Evolutionary conservation across 2,888 invertebrate genomes (phyloP), one percentile per base, ranked within the genome.

Genomic region (Tetragnatha montana): DNA sequence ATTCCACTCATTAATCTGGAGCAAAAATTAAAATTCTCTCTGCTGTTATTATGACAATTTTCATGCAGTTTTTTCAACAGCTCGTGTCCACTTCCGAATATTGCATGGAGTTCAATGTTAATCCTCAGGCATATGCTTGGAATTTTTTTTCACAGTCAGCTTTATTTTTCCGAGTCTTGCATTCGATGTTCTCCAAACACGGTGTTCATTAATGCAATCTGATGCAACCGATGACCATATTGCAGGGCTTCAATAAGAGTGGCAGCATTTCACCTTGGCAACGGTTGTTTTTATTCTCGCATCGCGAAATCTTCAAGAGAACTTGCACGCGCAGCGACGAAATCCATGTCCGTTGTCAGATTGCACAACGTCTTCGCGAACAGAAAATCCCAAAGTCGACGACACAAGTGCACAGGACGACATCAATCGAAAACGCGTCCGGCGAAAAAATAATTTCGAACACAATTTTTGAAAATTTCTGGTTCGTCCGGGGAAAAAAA

Each of bases 401-500:
- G 60, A 60, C 60, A n/a, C n/a, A n/a, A 60, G 60, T 60, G 60
- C 60, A 60, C 60, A 60, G 60, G 35, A 60, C 60, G 60, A 60
- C 60, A 60, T 60, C 17, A 60, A 60, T 60, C 60, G 60, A 17
- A 17, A 60, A 60, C 8, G 12, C 60, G 78, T 60, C 22, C 21
- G 22, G 51, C 22, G 12, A 14, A 60, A 75, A 75, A 47, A 47
- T 14, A 47, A 19, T 47, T 10, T 14, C n/a, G n/a, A 49, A 47
- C 35, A 51, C 60, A 60, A 60, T 60, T 60, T 60, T 60, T 60
- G 19, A 79, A 80, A 60, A 81, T 73, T 35, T 51, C n/a, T 60
- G 50, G 17, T 21, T 21, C 19, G 12, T 35, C 47, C 49, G 19
- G 47, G 70, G 8, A 81, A 82, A 82, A 73, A 81, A 81, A 81